Conservation (phyloP, 2,113 vertebrate genomes). For the Lycaon pictus region DNA sequence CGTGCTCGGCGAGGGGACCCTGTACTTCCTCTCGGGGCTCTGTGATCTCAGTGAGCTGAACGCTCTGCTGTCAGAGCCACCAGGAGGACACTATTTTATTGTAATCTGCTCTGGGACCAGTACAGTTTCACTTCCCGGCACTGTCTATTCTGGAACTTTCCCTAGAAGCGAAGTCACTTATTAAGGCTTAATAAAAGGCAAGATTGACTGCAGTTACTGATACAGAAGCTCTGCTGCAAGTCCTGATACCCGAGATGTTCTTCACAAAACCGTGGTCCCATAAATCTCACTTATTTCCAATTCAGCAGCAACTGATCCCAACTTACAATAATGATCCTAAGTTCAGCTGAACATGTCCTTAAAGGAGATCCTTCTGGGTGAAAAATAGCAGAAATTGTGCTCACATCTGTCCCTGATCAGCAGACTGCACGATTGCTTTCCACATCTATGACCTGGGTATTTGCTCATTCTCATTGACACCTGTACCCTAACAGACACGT, state of each 20-base stretch:
- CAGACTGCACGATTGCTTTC: neutral
- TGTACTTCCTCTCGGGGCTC: neutral
- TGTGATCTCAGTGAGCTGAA: neutral
- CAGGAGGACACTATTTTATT: neutral
- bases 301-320: slow-evolving; percentile 80
- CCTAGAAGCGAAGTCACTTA: slow-evolving; percentile 53
- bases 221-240: neutral
- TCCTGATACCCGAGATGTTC: neutral
- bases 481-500: fast-evolving
- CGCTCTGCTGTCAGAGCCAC: neutral
- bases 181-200: slow-evolving; percentile 64
- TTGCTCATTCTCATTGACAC: neutral
- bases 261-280: slow-evolving; percentile 48
- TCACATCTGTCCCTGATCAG: neutral
- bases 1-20: neutral
- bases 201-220: slow-evolving; percentile 34
- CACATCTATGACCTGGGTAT: fast-evolving
- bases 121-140: neutral
- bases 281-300: slow-evolving; percentile 83
- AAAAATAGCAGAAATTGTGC: neutral
- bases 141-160: slow-evolving; percentile 49
- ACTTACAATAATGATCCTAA: slow-evolving; percentile 75
- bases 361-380: slow-evolving; percentile 46
- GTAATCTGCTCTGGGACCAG: neutral
- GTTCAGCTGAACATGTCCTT: slow-evolving; percentile 78